Conservation (phyloP, 2,113 vertebrate species). For the Ammodytes dubius region DNA sequence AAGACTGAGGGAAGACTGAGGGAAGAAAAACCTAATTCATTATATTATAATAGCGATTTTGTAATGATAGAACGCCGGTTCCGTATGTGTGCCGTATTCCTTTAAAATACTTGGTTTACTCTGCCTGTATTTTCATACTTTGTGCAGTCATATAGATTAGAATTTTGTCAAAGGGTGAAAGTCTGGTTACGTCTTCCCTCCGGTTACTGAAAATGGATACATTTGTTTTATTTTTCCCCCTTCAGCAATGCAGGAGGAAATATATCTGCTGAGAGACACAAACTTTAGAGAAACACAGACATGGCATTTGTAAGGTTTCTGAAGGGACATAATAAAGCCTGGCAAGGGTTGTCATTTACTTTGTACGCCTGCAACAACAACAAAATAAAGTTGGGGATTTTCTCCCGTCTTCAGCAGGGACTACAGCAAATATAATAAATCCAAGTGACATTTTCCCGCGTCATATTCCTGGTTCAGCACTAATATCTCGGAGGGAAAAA, state of each 20-base stretch:
- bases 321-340: neutral
- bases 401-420: neutral
- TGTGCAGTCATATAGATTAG: slow-evolving; percentile 21
- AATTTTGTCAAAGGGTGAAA: slow-evolving; percentile 4
- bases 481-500: slow-evolving; percentile 3
- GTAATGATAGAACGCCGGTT: too few species aligned
- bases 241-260: slow-evolving; percentile 35
- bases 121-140: slow-evolving; percentile 15
- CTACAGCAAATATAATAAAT: neutral
- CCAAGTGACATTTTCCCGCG: neutral
- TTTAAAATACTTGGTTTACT: slow-evolving; percentile 20
- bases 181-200: slow-evolving; percentile 18
- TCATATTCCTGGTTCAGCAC: neutral
- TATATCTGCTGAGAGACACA: slow-evolving; percentile 13
- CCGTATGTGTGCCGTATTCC: too few species aligned
- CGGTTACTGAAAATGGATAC: slow-evolving; percentile 26
- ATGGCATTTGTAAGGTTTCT: slow-evolving; percentile 15
- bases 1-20: too few species aligned
- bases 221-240: neutral
- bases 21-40: too few species aligned
- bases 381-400: neutral
- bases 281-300: neutral
- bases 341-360: neutral
- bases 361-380: neutral
- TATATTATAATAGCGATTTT: too few species aligned